These are phyloP conservation scores for Drosophila virilis DNA, from an alignment of 1,140 invertebrate genomes.

Conservation along the genomic window DNA sequence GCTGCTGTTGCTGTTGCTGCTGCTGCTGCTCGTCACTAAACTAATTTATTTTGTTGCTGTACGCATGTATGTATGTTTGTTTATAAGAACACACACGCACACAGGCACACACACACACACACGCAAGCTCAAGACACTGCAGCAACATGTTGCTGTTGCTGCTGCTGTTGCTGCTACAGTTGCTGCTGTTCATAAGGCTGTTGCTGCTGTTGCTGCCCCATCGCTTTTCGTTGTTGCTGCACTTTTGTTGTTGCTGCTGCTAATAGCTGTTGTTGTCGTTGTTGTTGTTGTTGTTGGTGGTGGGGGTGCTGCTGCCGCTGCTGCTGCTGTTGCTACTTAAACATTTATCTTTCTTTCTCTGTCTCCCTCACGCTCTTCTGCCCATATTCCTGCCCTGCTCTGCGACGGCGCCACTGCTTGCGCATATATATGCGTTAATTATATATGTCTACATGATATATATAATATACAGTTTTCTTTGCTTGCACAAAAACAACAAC, in stretches of 20 bases:
- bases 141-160: conserved; percentile 29
- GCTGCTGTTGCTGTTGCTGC: conserved; percentile 16
- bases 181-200: conserved; percentile 16
- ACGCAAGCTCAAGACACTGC: conserved; percentile 12
- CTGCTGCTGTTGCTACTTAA: conserved; percentile 19
- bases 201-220: conserved; percentile 21
- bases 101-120: conserved; percentile 10
- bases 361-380: conserved; percentile 6
- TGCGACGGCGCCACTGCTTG: conserved; percentile 17
- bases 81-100: conserved; percentile 9
- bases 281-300: too few species aligned
- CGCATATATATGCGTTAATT: conserved; percentile 11
- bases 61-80: not conserved
- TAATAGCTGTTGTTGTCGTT: conserved; percentile 22
- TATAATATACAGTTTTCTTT: conserved; percentile 26
- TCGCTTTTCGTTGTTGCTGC: conserved; percentile 41
- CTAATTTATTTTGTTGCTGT: conserved; percentile 20
- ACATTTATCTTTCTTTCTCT: conserved; percentile 16
- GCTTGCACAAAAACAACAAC: conserved; percentile 73
- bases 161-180: not conserved
- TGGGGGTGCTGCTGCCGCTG: conserved; percentile 13
- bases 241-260: conserved; percentile 46
- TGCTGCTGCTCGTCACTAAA: conserved; percentile 42
- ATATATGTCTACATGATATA: conserved; percentile 5
- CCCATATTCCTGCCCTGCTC: not conserved